phyloP scores from a whole-genome alignment of 2,797 vertebrate species.

The Micropoecilia bifurca region DNA sequence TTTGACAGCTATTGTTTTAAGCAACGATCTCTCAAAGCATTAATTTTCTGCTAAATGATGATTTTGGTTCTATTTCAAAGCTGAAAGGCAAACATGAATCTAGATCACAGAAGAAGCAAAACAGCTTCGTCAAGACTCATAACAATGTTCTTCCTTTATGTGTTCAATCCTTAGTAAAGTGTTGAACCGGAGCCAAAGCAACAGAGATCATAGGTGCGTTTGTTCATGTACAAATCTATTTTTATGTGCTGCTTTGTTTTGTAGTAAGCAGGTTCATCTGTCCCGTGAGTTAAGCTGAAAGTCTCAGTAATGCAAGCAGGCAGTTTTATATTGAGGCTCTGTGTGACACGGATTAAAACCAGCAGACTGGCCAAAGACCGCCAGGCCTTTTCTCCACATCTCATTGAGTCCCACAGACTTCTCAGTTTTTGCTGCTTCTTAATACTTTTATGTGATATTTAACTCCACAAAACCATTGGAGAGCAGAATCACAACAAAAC shows the following conservation, averaged over 20 bases:
- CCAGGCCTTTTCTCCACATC: neutral
- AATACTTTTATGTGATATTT: neutral
- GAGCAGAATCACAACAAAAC: neutral
- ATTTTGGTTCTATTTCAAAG: neutral
- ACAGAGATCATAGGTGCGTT: neutral
- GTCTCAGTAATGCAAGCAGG: neutral
- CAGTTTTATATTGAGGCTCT: neutral
- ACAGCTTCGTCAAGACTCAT: neutral
- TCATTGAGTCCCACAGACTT: neutral
- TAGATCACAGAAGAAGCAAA: neutral
- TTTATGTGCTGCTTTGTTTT: slow-evolving; percentile 4
- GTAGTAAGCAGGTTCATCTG: neutral
- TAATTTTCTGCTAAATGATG: neutral
- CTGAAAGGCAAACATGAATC: neutral
- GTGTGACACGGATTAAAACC: neutral
- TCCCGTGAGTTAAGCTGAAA: neutral
- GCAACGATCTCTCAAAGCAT: neutral
- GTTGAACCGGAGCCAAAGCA: neutral
- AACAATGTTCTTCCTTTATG: neutral
- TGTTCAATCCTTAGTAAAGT: neutral
- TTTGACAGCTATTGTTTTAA: neutral
- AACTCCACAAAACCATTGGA: neutral
- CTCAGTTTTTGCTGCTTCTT: neutral
- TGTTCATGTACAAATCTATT: neutral
- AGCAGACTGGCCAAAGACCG: neutral